A percentile compares a stretch with the other conserved stretches of the same genome.
Evolutionary conservation across 1,140 invertebrate species (phyloP).

Genomic region (Campoletis sonorensis): DNA sequence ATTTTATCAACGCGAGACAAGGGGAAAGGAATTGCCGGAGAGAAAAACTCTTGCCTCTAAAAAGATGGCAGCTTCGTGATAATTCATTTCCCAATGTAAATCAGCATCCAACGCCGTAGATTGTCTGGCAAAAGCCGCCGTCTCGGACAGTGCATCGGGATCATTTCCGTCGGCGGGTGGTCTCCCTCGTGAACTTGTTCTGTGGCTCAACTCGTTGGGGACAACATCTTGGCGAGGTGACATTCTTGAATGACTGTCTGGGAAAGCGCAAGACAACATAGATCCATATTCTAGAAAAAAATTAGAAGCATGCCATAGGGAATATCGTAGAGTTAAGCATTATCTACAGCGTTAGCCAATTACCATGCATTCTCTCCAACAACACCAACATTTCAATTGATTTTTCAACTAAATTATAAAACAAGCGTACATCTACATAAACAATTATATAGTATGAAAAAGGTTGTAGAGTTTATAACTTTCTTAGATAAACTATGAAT

Average conservation of each 20-base stretch:
- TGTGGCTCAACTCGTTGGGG: conserved; percentile 62
- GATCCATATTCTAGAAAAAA: conserved; percentile 75
- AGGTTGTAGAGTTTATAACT: no score
- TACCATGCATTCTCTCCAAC: conserved; percentile 48
- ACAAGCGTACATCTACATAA: no score
- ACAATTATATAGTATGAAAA: no score
- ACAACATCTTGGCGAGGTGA: conserved; percentile 57
- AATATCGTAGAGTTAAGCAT: conserved; percentile 57
- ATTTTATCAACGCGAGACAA: no score
- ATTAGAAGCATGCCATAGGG: conserved; percentile 53
- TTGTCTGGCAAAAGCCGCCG: conserved; percentile 63
- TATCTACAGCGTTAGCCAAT: conserved; percentile 47
- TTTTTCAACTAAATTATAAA: not conserved
- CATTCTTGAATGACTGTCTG: conserved; percentile 66
- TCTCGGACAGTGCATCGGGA: conserved; percentile 60
- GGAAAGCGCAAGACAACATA: conserved; percentile 72
- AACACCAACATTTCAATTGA: conserved; percentile 29
- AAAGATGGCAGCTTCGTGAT: conserved; percentile 93
- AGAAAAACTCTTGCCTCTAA: conserved; percentile 79
- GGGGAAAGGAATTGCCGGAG: no score
- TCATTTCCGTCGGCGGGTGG: conserved; percentile 52
- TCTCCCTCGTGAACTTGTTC: conserved; percentile 51
- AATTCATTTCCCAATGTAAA: conserved; percentile 91
- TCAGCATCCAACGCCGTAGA: conserved; percentile 64
- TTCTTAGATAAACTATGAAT: no score